Evolutionary conservation across 2,888 invertebrate species (phyloP).

Genomic region (Capitulum mitella): DNA sequence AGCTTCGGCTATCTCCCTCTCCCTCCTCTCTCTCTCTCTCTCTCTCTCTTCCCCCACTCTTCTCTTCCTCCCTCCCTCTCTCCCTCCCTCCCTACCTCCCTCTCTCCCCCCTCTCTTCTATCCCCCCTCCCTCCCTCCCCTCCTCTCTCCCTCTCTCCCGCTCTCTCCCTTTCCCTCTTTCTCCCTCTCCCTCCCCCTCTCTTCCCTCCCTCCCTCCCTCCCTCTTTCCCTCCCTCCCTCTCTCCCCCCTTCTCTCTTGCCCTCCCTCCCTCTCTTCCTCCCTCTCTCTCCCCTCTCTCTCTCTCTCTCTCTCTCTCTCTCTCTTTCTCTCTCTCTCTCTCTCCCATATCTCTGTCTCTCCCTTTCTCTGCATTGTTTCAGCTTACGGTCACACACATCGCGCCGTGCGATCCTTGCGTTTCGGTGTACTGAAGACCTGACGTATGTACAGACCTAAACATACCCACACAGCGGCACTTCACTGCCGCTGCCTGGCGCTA

Average conservation of each 20-base stretch:
- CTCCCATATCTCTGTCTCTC: constrained; percentile 39
- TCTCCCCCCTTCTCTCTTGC: constrained; percentile 41
- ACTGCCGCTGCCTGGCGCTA: too few species aligned
- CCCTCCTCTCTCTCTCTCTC: constrained; percentile 49
- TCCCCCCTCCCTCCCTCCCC: constrained; percentile 28
- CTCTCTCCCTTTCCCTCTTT: constrained; percentile 33
- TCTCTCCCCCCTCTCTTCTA: constrained; percentile 37
- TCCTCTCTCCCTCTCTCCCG: too few species aligned
- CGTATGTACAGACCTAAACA: too few species aligned
- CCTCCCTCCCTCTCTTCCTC: constrained; percentile 32
- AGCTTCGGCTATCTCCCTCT: too few species aligned
- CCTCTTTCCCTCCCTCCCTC: constrained; percentile 20
- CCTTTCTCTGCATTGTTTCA: constrained; percentile 40
- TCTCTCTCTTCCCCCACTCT: constrained; percentile 65
- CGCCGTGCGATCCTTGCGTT: too few species aligned
- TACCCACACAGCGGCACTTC: too few species aligned
- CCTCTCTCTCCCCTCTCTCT: too few species aligned
- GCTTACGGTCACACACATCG: too few species aligned
- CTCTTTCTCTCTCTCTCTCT: constrained; percentile 36
- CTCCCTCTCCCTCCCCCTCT: constrained; percentile 38
- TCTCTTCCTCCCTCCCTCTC: too few species aligned
- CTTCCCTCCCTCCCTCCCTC: too few species aligned
- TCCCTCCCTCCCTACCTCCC: constrained; percentile 36
- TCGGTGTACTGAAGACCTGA: too few species aligned
- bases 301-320: too few species aligned